Percentiles rank a stretch among this genome's conserved stretches.
Conservation (phyloP, 35 echinoderm and acorn worm species). For the Stichopus chloronotus region DNA sequence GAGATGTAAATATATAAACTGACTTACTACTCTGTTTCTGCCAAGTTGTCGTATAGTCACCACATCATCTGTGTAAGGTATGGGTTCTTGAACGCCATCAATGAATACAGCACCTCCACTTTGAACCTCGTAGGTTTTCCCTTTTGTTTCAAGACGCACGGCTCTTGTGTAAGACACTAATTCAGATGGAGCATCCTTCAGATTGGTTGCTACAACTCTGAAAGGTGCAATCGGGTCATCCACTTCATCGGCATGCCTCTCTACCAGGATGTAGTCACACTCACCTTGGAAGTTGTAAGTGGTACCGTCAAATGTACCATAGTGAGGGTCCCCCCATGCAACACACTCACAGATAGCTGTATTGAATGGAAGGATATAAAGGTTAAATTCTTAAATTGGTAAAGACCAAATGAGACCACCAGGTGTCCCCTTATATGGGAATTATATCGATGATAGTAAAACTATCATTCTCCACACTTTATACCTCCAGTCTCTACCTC, state of each 20-base stretch:
- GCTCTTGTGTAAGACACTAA: slow-evolving; percentile 6
- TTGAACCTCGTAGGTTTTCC: neutral
- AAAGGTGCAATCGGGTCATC: neutral
- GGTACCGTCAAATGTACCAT: slow-evolving; percentile 75
- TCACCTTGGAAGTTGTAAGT: slow-evolving; percentile 78
- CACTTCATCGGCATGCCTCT: slow-evolving; percentile 22
- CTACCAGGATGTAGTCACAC: slow-evolving; percentile 80
- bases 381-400: no score
- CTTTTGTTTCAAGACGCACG: neutral
- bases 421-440: no score
- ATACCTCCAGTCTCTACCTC: no score
- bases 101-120: neutral
- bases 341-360: slow-evolving; percentile 74
- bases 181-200: neutral
- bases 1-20: no score
- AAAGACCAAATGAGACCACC: no score
- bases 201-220: neutral
- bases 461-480: no score
- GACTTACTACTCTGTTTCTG: slow-evolving; percentile 19
- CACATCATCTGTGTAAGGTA: neutral
- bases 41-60: neutral
- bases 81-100: neutral
- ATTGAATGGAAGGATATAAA: neutral
- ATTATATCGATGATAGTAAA: no score
- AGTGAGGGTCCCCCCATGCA: slow-evolving; percentile 85